Percentiles rank a stretch among this genome's conserved stretches.
These are phyloP conservation scores for Saturnia japonica DNA, from an alignment of 2,888 invertebrate genomes.

Conservation along the genomic window DNA sequence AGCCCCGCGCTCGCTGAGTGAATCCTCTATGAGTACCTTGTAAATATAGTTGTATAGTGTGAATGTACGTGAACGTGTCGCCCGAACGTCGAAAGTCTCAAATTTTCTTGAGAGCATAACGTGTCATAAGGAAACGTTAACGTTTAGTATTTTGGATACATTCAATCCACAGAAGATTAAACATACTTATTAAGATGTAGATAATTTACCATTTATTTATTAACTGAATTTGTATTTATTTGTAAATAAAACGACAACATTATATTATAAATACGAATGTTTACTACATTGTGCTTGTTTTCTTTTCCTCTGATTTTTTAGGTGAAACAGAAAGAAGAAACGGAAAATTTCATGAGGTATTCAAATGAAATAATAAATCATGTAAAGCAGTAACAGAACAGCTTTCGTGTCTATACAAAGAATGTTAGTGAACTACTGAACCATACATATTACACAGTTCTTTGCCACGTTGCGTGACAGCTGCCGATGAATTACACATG, in stretches of 20 bases:
- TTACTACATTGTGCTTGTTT: slow-evolving; percentile 79
- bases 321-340: not conserved
- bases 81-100: slow-evolving; percentile 80
- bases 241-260: slow-evolving; percentile 82
- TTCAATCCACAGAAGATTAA: slow-evolving; percentile 79
- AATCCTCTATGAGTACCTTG: slow-evolving; percentile 76
- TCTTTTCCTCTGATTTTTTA: slow-evolving; percentile 41
- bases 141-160: slow-evolving; percentile 81
- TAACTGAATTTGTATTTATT: slow-evolving; percentile 83
- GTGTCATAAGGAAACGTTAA: slow-evolving; percentile 81
- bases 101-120: slow-evolving; percentile 81
- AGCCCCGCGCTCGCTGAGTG: slow-evolving; percentile 67
- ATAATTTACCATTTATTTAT: slow-evolving; percentile 83
- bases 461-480: not conserved
- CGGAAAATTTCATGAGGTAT: not conserved
- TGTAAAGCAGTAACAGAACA: not conserved
- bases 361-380: not conserved
- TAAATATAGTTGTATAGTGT: slow-evolving; percentile 82
- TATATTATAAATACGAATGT: slow-evolving; percentile 82
- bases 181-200: slow-evolving; percentile 82
- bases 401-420: not conserved
- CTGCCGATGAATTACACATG: slow-evolving; percentile 8
- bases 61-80: slow-evolving; percentile 82
- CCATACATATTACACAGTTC: not conserved
- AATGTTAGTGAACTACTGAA: not conserved